Conservation (phyloP, 30 jellyfish, hydroid and myxozoan genomes). For the Aurelia coerulea region DNA sequence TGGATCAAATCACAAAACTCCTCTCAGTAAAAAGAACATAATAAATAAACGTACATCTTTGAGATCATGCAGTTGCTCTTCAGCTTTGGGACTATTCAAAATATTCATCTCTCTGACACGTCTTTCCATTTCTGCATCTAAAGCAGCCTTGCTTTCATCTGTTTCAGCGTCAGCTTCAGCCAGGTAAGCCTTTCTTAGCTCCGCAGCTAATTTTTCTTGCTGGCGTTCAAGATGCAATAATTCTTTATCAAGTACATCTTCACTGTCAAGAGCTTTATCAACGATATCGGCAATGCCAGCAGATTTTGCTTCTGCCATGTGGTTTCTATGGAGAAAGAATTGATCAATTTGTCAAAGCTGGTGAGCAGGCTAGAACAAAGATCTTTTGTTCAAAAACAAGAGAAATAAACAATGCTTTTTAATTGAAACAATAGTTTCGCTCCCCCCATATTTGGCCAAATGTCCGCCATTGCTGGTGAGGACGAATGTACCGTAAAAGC, state of each 20-base stretch:
- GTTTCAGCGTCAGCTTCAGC: constrained; percentile 66
- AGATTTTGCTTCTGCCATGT: constrained; percentile 86
- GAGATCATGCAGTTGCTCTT: constrained; percentile 71
- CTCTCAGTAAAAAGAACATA: too few relatives aligned
- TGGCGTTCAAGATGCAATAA: constrained; percentile 70
- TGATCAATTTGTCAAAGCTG: too few relatives aligned
- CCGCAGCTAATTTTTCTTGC: constrained; percentile 89
- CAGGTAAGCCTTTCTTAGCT: constrained; percentile 80
- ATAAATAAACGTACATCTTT: constrained; percentile 39
- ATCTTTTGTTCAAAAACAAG: too few relatives aligned
- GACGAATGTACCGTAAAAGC: too few relatives aligned
- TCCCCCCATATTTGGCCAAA: too few relatives aligned
- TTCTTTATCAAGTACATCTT: constrained; percentile 73
- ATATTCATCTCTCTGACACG: constrained; percentile 66
- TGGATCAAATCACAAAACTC: too few relatives aligned
- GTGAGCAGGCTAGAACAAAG: too few relatives aligned
- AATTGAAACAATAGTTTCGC: too few relatives aligned
- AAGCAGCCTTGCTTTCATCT: constrained; percentile 42
- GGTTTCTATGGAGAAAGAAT: constrained; percentile 30
- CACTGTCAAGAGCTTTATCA: constrained; percentile 74
- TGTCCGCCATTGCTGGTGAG: too few relatives aligned
- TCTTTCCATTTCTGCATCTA: constrained; percentile 79
- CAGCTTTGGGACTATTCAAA: constrained; percentile 57
- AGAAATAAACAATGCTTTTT: too few relatives aligned
- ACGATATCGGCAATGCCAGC: constrained; percentile 82